Percentiles rank a stretch among this genome's conserved stretches.
Evolutionary conservation across 2,797 vertebrate genomes (phyloP).

Genomic region (Poliocrania exsul): DNA sequence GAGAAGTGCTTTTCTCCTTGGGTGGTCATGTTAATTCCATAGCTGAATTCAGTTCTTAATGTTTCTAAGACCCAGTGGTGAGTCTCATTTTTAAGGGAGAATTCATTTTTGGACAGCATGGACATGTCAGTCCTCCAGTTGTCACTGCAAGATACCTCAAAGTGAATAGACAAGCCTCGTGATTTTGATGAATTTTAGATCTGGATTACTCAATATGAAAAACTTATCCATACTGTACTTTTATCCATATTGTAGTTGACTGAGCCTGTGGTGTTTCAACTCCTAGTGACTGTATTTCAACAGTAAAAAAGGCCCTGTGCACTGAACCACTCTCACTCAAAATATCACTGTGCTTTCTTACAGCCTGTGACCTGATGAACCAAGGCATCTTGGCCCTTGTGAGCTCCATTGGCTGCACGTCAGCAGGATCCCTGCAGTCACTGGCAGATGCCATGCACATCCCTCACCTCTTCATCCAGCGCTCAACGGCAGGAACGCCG

Average conservation of each 20-base stretch:
- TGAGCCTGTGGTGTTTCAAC: neutral
- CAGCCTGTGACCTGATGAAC: slow-evolving; percentile 99
- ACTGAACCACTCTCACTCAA: neutral
- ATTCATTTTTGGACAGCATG: neutral
- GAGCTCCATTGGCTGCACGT: slow-evolving; percentile 96
- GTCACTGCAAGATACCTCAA: neutral
- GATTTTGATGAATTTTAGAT: neutral
- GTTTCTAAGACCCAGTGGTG: neutral
- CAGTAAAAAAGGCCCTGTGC: rapidly evolving
- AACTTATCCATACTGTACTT: neutral
- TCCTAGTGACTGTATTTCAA: neutral
- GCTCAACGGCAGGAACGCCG: slow-evolving; percentile 87
- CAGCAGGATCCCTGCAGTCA: slow-evolving; percentile 92
- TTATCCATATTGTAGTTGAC: neutral
- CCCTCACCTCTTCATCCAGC: slow-evolving; percentile 96
- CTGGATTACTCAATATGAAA: neutral
- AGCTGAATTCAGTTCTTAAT: neutral
- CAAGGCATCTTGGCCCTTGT: slow-evolving; percentile 97
- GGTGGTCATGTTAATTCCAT: neutral
- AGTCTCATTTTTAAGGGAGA: neutral
- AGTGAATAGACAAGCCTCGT: neutral
- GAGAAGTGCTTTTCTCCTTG: neutral
- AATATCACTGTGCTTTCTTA: slow-evolving; percentile 47
- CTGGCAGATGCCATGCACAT: slow-evolving; percentile 98
- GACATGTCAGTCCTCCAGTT: neutral